A percentile compares a stretch with the other conserved stretches of the same genome.
Conservation (phyloP, 1,140 invertebrate species). For the Heliothis subflexa region DNA sequence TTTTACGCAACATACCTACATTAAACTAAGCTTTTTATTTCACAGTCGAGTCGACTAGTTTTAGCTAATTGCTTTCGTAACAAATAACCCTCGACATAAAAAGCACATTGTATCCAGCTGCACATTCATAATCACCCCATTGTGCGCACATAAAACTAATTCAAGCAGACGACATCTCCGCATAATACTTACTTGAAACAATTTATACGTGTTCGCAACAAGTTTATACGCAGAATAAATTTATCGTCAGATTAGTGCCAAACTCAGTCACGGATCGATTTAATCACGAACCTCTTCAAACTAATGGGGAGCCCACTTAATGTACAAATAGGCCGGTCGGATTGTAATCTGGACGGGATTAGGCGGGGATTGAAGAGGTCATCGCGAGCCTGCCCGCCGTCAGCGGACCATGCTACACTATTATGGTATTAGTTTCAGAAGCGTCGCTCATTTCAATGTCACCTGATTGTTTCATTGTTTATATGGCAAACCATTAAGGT, state of each 20-base stretch:
- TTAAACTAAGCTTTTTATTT: too few species aligned
- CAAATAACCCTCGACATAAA: too few species aligned
- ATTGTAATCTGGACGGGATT: slow-evolving; percentile 66
- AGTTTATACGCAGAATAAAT: slow-evolving; percentile 42
- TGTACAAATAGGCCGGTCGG: slow-evolving; percentile 63
- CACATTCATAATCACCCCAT: too few species aligned
- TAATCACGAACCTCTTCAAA: slow-evolving; percentile 64
- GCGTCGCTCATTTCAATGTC: not conserved
- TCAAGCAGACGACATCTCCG: not conserved
- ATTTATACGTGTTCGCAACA: slow-evolving; percentile 34
- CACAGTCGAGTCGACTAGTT: too few species aligned
- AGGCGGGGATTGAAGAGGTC: slow-evolving; percentile 60
- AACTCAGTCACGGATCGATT: slow-evolving; percentile 58
- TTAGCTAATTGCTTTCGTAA: too few species aligned
- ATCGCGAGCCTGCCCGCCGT: slow-evolving; percentile 30
- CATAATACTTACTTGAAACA: not conserved
- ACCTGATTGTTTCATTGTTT: slow-evolving; percentile 27
- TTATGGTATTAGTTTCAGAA: slow-evolving; percentile 33
- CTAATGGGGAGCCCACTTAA: slow-evolving; percentile 66
- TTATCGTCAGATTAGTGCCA: slow-evolving; percentile 53
- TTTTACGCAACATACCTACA: too few species aligned
- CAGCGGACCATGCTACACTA: slow-evolving; percentile 7
- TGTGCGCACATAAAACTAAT: slow-evolving; percentile 23
- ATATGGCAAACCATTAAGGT: not conserved
- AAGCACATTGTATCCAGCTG: too few species aligned